phyloP scores from a whole-genome alignment of 2,113 vertebrate genomes.

The Tenebrosternarchus preto region DNA sequence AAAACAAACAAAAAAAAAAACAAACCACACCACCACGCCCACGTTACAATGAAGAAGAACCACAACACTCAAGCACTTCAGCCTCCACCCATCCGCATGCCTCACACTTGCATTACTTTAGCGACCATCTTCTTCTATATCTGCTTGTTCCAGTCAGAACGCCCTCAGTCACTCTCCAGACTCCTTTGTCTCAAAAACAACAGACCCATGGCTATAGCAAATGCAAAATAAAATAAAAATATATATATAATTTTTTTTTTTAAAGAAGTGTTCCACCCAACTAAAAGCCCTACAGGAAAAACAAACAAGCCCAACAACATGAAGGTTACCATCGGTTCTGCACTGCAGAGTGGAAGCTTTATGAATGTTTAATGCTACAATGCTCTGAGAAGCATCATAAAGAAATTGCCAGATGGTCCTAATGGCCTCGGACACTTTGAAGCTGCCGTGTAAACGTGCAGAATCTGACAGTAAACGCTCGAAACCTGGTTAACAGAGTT shows the following conservation, averaged over 20 bases:
- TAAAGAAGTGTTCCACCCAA: slow-evolving; percentile 3
- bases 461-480: not conserved
- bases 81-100: not conserved
- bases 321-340: not conserved
- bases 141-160: not conserved
- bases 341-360: not conserved
- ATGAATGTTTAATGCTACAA: slow-evolving; percentile 31
- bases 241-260: too few relatives aligned
- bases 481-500: too few relatives aligned
- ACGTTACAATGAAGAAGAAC: not conserved
- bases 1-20: too few relatives aligned
- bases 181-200: not conserved
- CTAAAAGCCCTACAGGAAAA: not conserved
- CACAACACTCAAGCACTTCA: not conserved
- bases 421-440: not conserved
- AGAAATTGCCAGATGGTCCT: not conserved
- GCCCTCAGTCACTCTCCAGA: not conserved
- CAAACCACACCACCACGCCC: slow-evolving; percentile 23
- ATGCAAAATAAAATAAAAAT: too few relatives aligned
- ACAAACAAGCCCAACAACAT: not conserved
- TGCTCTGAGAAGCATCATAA: slow-evolving; percentile 2
- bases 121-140: not conserved
- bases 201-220: too few relatives aligned
- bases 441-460: not conserved
- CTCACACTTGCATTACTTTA: not conserved